Evolutionary conservation across 2,888 invertebrate species (phyloP).

Genomic region (Coremacera marginata): DNA sequence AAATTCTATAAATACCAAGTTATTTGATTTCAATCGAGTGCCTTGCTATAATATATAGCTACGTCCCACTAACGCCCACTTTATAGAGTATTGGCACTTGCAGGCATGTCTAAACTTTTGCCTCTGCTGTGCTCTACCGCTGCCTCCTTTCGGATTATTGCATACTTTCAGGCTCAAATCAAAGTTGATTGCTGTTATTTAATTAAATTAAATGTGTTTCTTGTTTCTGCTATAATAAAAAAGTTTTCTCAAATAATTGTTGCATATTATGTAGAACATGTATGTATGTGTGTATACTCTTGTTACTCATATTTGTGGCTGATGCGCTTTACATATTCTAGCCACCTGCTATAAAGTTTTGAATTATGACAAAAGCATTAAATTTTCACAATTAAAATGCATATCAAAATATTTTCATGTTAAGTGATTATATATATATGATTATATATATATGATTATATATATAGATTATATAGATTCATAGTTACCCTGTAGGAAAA

Average conservation of each 20-base stretch:
- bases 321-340: neutral
- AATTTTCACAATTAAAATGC: slow-evolving; percentile 22
- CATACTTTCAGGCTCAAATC: slow-evolving; percentile 16
- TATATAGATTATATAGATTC: too few species aligned
- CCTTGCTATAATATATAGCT: too few species aligned
- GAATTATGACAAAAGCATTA: neutral
- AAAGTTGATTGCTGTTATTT: neutral
- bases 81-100: too few species aligned
- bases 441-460: too few species aligned
- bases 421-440: too few species aligned
- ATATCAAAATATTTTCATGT: slow-evolving; percentile 11
- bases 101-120: too few species aligned
- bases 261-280: neutral
- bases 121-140: neutral
- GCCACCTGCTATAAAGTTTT: neutral
- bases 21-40: too few species aligned
- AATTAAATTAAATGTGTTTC: slow-evolving; percentile 13
- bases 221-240: neutral
- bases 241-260: neutral
- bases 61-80: too few species aligned
- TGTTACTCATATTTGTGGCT: neutral
- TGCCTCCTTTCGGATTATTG: too few species aligned
- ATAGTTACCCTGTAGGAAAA: too few species aligned
- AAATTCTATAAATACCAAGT: too few species aligned
- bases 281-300: neutral